phyloP scores from a whole-genome alignment of 1,140 invertebrate species.

The Nixonia krombeini region DNA sequence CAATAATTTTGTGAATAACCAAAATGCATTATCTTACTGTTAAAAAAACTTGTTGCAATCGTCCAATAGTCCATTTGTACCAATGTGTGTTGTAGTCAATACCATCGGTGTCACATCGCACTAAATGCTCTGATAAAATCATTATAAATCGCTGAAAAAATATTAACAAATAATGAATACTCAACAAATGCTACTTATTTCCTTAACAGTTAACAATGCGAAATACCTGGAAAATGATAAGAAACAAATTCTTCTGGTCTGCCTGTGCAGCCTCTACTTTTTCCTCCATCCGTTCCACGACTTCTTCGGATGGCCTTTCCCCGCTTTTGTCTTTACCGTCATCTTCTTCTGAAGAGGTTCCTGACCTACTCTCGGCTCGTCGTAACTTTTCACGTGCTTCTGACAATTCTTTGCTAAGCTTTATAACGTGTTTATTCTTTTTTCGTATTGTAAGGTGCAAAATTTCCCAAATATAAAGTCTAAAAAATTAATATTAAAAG shows the following conservation, averaged over 20 bases:
- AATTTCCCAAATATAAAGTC: conserved; percentile 97
- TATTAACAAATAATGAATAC: conserved; percentile 23
- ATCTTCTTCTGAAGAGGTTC: conserved; percentile 85
- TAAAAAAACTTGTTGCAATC: conserved; percentile 95
- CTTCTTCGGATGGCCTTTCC: conserved; percentile 88
- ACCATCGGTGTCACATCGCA: conserved; percentile 92
- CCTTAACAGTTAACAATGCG: no score
- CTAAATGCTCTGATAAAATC: conserved; percentile 96
- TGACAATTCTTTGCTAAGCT: conserved; percentile 84
- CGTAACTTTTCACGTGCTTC: conserved; percentile 89
- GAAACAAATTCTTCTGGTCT: conserved; percentile 96
- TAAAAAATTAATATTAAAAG: conserved; percentile 62
- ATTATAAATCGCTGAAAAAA: conserved; percentile 90
- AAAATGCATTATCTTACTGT: conserved; percentile 77
- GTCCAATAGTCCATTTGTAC: conserved; percentile 96
- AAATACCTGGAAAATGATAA: conserved; percentile 95
- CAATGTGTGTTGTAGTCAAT: conserved; percentile 95
- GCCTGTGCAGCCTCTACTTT: conserved; percentile 93
- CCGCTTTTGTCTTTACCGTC: conserved; percentile 77
- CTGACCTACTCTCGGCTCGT: conserved; percentile 81
- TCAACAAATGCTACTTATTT: neutral
- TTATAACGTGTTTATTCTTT: conserved; percentile 95
- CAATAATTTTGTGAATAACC: no score
- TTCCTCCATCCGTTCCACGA: conserved; percentile 96
- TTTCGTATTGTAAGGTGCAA: conserved; percentile 96